Evolutionary conservation across 1,140 invertebrate species (phyloP), one percentile per base, ranked within the genome.

Genomic region (Meloidogyne hapla): DNA sequence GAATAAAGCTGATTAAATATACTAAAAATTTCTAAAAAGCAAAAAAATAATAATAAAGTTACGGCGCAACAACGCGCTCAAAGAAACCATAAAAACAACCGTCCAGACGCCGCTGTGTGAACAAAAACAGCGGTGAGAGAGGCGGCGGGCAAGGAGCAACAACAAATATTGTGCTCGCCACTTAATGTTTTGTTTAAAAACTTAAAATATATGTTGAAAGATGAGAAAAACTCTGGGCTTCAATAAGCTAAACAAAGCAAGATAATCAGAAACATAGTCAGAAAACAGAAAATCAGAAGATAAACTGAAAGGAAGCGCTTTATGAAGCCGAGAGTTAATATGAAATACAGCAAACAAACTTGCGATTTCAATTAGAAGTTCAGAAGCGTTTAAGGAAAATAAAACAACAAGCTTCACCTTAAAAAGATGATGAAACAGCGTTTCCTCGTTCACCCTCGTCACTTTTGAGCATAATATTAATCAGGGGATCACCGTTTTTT

Each of bases 321-420:
- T 56, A n/a, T 56, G 48, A 56, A 56, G 48, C 48, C 48, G n/a
- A 56, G 18, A 56, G 48, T 56, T 56, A 21, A 8, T n/a, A n/a
- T 8, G n/a, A 56, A 4, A n/a, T 56, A 56, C 42, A 56, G n/a
- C 48, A 56, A 56, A 21, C 12, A 56, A 56, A 18, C 48, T 56
- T 56, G 48, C n/a, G n/a, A n/a, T 56, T n/a, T 56, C 48, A 56
- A 56, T 56, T 56, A n/a, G n/a, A 56, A 21, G 12, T 21, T 9
- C 5, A 45, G 8, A 56, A 56, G 48, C 6, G 8, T 56, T 8
- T 56, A 56, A 56, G 48, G 18, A 6, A 56, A 56, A 56, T 56
- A 56, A 56, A 56, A 56, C 48, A 56, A 56, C 48, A 56, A 56
- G 48, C 48, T 56, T 56, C 48, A 56, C 48, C 48, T 56, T n/a